Evolutionary conservation across 2,888 invertebrate species (phyloP).

Genomic region (Drosophila acutilabella): DNA sequence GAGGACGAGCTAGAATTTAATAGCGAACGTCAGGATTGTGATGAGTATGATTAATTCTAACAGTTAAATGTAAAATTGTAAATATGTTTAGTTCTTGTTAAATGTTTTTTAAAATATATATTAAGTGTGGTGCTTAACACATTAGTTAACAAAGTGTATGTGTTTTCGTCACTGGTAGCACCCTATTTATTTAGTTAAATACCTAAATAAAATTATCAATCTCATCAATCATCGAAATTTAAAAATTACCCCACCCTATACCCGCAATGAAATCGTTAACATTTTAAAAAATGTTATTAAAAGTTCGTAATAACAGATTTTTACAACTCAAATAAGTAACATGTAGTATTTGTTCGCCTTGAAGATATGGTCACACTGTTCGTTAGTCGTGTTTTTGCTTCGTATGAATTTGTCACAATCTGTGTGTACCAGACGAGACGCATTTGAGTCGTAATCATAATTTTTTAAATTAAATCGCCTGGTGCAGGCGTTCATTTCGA

Average conservation of each 20-base stretch:
- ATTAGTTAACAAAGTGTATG: not conserved
- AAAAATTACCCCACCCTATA: not conserved
- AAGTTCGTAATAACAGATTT: not conserved
- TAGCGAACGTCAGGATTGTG: slow-evolving; percentile 60
- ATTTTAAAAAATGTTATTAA: not conserved
- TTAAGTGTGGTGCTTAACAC: not conserved
- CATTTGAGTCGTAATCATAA: slow-evolving; percentile 34
- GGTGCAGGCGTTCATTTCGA: slow-evolving; percentile 21
- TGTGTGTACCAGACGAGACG: slow-evolving; percentile 36
- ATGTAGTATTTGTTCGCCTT: slow-evolving; percentile 2
- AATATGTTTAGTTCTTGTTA: not conserved
- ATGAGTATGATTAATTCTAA: slow-evolving; percentile 51
- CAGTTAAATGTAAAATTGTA: not conserved
- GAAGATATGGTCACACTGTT: slow-evolving; percentile 26
- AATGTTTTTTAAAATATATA: not conserved
- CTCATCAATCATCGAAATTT: slow-evolving; percentile 1
- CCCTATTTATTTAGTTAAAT: not conserved
- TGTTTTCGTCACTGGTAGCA: not conserved
- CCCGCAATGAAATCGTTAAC: not conserved
- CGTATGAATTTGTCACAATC: slow-evolving; percentile 35
- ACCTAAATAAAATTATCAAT: not conserved
- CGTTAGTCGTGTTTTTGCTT: slow-evolving; percentile 54
- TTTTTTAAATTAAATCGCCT: slow-evolving; percentile 27
- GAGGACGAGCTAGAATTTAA: slow-evolving; percentile 69
- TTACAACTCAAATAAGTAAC: slow-evolving; percentile 1